Evolutionary conservation across 2,113 vertebrate species (phyloP), one percentile per base, ranked within the genome.

Genomic region (Oophaga pumilio): DNA sequence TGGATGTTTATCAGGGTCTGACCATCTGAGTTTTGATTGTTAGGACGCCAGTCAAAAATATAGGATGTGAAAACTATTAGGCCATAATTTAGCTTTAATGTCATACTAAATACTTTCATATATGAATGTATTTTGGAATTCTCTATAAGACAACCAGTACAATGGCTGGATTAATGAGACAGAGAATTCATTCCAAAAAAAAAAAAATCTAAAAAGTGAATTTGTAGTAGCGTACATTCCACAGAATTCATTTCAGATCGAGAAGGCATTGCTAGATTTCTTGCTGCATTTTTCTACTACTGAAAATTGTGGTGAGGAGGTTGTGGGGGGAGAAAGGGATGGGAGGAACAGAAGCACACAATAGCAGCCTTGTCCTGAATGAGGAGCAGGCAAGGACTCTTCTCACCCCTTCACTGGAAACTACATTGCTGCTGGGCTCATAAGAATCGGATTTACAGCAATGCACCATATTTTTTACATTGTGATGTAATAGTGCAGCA

Each of bases 241-340:
- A 43, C 79, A 82, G 28, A 64, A 33, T 62, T 64, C 4, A 62
- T 62, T 49, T 43, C 33, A 22, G 28, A 49, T n/a, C 28, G 11
- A 62, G 26, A 62, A 82, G 59, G 59, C 28, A 82, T 33, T 64
- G 59, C 28, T 64, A 64, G 53, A 52, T 57, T 52, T 18, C 50
- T 12, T 22, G 15, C 22, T 53, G 50, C 76, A 80, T 60, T 28
- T 82, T 22, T 82, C 79, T 82, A 43, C 79, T 82, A 64, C 59
- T 64, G 24, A 22, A 77, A 56, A 77, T 56, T 77, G 76, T 89
- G 85, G 85, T 88, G 89, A 84, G 80, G 81, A 18, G 84, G 60
- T 53, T 57, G 43, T 50, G 62, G 80, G 17, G 52, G 3, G 77
- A 91, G 26, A 77, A 82, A 69, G 90, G 79, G 7, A 7, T 78